These are phyloP conservation scores for Conus betulinus DNA, from an alignment of 1,140 invertebrate species.

Conservation along the genomic window DNA sequence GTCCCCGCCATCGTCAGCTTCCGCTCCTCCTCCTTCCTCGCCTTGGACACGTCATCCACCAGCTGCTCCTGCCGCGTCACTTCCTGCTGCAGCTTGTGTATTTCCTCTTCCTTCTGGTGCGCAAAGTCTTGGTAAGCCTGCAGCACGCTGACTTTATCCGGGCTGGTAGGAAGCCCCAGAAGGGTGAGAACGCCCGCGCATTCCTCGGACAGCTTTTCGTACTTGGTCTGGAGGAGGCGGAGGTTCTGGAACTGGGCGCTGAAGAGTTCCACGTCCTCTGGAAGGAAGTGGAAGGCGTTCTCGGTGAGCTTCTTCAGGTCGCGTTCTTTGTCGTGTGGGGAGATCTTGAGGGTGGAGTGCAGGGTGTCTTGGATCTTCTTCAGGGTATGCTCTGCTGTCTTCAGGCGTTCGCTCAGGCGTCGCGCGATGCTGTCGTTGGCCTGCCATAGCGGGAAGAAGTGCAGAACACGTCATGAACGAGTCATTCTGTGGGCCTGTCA, in stretches of 20 bases:
- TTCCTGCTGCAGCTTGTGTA: slow-evolving; percentile 47
- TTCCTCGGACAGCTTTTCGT: slow-evolving; percentile 48
- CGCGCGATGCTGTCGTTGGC: slow-evolving; percentile 54
- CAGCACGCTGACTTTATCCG: slow-evolving; percentile 31
- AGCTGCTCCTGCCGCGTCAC: slow-evolving; percentile 35
- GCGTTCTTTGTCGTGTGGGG: background rate
- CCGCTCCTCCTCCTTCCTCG: slow-evolving; percentile 33
- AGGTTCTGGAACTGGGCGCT: slow-evolving; percentile 47
- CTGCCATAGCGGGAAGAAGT: no score
- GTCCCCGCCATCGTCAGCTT: slow-evolving; percentile 39
- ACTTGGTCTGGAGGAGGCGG: slow-evolving; percentile 32
- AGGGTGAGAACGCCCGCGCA: slow-evolving; percentile 42
- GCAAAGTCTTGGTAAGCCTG: slow-evolving; percentile 48
- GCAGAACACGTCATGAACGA: no score
- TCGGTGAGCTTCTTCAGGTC: slow-evolving; percentile 12
- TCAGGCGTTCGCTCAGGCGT: slow-evolving; percentile 39
- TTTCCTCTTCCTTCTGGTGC: slow-evolving; percentile 39
- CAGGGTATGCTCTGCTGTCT: slow-evolving; percentile 38
- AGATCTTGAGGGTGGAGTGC: slow-evolving; percentile 20
- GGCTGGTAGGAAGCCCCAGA: slow-evolving; percentile 18
- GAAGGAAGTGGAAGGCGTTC: slow-evolving; percentile 33
- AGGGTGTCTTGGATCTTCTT: slow-evolving; percentile 44
- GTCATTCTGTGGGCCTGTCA: no score
- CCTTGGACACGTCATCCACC: slow-evolving; percentile 34
- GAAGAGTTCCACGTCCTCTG: slow-evolving; percentile 51